Percentiles rank a stretch among this genome's conserved stretches.
phyloP scores from a whole-genome alignment of 2,113 vertebrate genomes.

The Mionectes macconnelli region DNA sequence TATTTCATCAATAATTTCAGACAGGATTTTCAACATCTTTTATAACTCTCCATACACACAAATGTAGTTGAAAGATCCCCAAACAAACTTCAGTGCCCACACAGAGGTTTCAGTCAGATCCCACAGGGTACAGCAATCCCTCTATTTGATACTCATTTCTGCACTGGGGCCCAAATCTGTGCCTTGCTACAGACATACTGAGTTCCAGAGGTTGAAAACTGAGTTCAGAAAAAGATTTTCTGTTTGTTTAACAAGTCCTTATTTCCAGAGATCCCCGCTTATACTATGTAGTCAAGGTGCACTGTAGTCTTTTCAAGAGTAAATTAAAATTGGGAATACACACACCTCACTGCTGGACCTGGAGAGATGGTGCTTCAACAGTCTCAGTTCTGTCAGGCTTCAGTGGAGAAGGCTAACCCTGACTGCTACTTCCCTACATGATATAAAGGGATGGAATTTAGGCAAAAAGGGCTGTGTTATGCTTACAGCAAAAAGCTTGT shows the following conservation, averaged over 20 bases:
- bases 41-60: neutral
- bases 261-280: neutral
- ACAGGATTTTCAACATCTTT: neutral
- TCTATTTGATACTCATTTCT: neutral
- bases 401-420: neutral
- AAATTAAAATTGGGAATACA: neutral
- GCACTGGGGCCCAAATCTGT: neutral
- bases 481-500: neutral
- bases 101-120: neutral
- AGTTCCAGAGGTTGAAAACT: neutral
- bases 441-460: neutral
- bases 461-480: neutral
- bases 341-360: neutral
- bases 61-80: neutral
- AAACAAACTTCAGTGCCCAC: neutral
- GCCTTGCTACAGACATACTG: neutral
- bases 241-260: neutral
- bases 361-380: neutral
- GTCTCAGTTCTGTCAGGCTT: neutral
- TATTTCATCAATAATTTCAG: neutral
- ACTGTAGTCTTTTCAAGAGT: neutral
- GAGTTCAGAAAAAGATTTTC: neutral
- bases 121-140: neutral
- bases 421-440: neutral
- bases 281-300: neutral